These are phyloP conservation scores for Canis aureus DNA, from an alignment of 2,113 vertebrate genomes.

Conservation along the genomic window DNA sequence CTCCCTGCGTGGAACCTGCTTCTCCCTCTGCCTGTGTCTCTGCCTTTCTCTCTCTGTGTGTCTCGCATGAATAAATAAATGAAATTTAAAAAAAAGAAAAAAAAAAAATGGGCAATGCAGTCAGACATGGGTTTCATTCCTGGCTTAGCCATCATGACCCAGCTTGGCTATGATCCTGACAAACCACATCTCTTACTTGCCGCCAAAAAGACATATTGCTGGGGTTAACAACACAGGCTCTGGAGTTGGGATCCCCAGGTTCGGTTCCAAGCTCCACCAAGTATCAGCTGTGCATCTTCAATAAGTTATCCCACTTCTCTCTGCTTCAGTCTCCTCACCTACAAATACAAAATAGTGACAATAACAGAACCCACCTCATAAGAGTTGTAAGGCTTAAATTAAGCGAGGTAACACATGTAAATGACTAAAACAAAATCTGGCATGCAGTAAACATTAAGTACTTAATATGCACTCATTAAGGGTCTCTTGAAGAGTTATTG, in stretches of 20 bases:
- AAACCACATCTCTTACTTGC: background rate
- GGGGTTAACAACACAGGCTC: background rate
- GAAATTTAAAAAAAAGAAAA: too few species aligned
- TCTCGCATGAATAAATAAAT: too few species aligned
- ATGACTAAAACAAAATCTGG: background rate
- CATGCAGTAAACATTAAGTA: background rate
- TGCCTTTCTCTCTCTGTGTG: too few species aligned
- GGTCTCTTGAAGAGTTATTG: background rate
- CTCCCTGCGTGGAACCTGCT: too few species aligned
- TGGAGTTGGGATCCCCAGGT: background rate
- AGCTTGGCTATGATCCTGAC: background rate
- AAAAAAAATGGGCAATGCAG: background rate
- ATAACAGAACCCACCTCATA: background rate
- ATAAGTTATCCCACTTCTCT: background rate
- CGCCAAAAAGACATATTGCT: background rate
- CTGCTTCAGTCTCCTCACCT: background rate
- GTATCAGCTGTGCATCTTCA: background rate
- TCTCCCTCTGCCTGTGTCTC: too few species aligned
- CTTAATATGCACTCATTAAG: background rate
- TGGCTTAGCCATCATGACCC: background rate
- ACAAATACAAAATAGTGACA: background rate
- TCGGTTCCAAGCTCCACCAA: background rate
- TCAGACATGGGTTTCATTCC: background rate
- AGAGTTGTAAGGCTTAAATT: background rate
- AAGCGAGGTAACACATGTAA: background rate